Percentiles rank a stretch among this genome's conserved stretches.
Conservation (phyloP, 2,797 vertebrate genomes). For the Leptatherina wallacei region DNA sequence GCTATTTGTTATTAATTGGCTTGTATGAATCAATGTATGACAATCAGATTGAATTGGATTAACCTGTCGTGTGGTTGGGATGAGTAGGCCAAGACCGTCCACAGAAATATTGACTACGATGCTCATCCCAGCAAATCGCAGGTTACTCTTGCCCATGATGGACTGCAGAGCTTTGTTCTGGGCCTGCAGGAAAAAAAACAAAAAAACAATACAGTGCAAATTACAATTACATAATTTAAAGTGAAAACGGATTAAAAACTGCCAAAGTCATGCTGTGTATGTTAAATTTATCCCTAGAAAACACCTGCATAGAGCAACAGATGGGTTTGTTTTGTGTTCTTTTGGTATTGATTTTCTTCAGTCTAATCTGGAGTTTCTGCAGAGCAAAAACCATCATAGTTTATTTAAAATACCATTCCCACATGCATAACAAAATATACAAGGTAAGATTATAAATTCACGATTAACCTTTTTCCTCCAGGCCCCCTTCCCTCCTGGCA, state of each 20-base stretch:
- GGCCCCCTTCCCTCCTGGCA: conserved; percentile 91
- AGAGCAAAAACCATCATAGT: neutral
- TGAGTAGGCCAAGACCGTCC: conserved; percentile 91
- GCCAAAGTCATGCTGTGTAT: neutral
- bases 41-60: no score
- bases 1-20: no score
- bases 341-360: neutral
- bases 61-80: conserved; percentile 92
- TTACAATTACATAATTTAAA: neutral
- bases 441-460: conserved; percentile 12
- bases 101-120: conserved; percentile 93
- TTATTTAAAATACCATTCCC: neutral
- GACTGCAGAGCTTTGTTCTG: conserved; percentile 91
- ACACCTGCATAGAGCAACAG: neutral
- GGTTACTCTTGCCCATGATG: conserved; percentile 94
- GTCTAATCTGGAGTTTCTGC: neutral
- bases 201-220: neutral
- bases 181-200: conserved; percentile 70
- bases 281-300: neutral
- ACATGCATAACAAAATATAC: conserved; percentile 8
- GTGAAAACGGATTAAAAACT: neutral
- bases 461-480: conserved; percentile 94
- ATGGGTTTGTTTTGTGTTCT: neutral
- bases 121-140: conserved; percentile 94
- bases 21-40: no score